Evolutionary conservation across 2,113 vertebrate species (phyloP).

Genomic region (Mustela nigripes): DNA sequence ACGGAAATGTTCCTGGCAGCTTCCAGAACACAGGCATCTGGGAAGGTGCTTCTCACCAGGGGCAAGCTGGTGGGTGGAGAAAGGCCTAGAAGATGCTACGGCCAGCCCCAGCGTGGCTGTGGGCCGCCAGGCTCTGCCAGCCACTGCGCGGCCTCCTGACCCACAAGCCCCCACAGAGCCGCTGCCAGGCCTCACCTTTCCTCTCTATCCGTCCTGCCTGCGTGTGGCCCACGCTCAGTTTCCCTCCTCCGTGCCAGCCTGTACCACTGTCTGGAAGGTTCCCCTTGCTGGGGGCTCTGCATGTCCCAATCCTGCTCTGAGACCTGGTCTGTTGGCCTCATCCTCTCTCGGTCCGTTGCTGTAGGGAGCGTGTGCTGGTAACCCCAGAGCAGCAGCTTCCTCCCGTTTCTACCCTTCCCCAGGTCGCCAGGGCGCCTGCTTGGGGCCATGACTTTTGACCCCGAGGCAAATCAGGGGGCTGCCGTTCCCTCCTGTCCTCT

Average conservation of each 20-base stretch:
- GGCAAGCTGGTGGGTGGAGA: too few species aligned
- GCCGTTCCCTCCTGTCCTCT: too few species aligned
- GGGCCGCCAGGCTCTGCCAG: neutral
- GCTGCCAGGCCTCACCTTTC: neutral
- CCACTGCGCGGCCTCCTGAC: neutral
- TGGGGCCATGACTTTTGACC: neutral
- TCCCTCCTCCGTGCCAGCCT: too few species aligned
- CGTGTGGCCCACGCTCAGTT: fast-evolving
- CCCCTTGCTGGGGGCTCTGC: neutral
- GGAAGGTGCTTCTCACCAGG: constrained; percentile 49
- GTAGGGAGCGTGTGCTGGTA: neutral
- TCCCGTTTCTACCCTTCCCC: neutral
- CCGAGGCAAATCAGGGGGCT: fast-evolving
- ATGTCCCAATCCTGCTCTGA: neutral
- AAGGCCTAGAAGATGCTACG: fast-evolving
- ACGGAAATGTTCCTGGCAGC: neutral
- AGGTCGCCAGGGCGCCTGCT: too few species aligned
- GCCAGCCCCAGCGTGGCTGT: neutral
- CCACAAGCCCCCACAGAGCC: too few species aligned
- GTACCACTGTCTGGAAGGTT: neutral
- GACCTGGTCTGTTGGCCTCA: neutral
- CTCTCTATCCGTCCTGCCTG: neutral
- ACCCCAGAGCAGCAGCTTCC: neutral
- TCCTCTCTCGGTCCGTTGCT: neutral
- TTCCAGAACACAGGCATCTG: constrained; percentile 25